Evolutionary conservation across 2,888 invertebrate genomes (phyloP), one percentile per base, ranked within the genome.

Genomic region (Pharmacophagus antenor): DNA sequence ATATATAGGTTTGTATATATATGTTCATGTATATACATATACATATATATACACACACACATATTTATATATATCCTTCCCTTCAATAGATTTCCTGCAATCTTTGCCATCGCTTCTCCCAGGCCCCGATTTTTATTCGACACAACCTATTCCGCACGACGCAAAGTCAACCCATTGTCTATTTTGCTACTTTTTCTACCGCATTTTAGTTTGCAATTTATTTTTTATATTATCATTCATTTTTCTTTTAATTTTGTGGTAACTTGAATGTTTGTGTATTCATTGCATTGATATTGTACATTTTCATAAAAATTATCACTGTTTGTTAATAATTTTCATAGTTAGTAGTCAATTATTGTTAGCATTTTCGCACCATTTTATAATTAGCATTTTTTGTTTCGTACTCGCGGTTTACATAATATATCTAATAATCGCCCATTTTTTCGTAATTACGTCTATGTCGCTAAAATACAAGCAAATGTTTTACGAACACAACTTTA

Each of bases 131-230:
- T 21, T 61, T 53, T 62, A 64, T 62, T 65, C 63, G 60, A 62
- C 60, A 65, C 63, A 44, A 67, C 83, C 82, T 75, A 66, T 68
- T 74, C 78, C 77, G 71, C 79, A 78, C 84, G 85, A 74, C 85
- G 77, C 77, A 70, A 88, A 88, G 89, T 88, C 88, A 75, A 88
- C 89, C 89, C 89, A 88, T 88, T 87, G 87, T 83, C 82, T 74
- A 64, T 71, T 80, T 74, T 70, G 70, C 69, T 70, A 64, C 67
- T 71, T 72, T 75, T 73, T 72, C 74, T 75, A 72, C 65, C 55
- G 55, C 63, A 62, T 65, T 62, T 69, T 67, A 55, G 37, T 69
- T 65, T 63, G 73, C 67, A 68, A 67, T 67, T 67, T 63, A 62
- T 67, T 66, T 71, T 65, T 10, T 31, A 10, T 15, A 31, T 62